Conservation (phyloP, 2,113 vertebrate species). For the Cyprinus carpio region DNA sequence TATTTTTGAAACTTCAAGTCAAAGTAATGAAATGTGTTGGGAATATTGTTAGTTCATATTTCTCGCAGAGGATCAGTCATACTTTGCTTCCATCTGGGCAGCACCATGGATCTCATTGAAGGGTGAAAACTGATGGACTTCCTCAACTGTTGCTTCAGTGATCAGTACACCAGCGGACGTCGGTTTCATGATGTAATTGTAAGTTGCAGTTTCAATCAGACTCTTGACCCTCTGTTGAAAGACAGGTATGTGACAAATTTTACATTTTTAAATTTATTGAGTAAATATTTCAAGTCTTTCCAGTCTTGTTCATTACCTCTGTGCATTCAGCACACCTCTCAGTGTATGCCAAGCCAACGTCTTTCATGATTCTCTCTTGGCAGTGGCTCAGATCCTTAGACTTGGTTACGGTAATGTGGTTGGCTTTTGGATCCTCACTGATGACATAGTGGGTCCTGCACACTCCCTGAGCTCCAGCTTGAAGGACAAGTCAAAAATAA, state of each 20-base stretch:
- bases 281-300: not conserved
- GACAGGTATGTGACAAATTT: not conserved
- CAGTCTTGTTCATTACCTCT: conserved; percentile 68
- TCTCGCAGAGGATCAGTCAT: conserved; percentile 34
- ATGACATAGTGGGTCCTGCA: conserved; percentile 82
- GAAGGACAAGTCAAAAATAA: not conserved
- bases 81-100: conserved; percentile 78
- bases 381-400: conserved; percentile 80
- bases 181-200: conserved; percentile 77
- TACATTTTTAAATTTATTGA: no score
- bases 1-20: not conserved
- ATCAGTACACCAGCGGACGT: conserved; percentile 66
- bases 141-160: conserved; percentile 71
- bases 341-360: conserved; percentile 75
- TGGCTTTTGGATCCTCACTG: conserved; percentile 74
- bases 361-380: conserved; percentile 75
- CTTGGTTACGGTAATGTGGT: conserved; percentile 71
- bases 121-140: conserved; percentile 79
- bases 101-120: conserved; percentile 75
- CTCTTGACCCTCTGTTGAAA: conserved; percentile 71
- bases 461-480: conserved; percentile 81
- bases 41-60: not conserved
- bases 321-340: conserved; percentile 67
- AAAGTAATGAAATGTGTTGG: not conserved
- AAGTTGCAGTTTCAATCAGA: conserved; percentile 74